Evolutionary conservation across 2,797 vertebrate species (phyloP).

Genomic region (Acipenser oxyrinchus): DNA sequence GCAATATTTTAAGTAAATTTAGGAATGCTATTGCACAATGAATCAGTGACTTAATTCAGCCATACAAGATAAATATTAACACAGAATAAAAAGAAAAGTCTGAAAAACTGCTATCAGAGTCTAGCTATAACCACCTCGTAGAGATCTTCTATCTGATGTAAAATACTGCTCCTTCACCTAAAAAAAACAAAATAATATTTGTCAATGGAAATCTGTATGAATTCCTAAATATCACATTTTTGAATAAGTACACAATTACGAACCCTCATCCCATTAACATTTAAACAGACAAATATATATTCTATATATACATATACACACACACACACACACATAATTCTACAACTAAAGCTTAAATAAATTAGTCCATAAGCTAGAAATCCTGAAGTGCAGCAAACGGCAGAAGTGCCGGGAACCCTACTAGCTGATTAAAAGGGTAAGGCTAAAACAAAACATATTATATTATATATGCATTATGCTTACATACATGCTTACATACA

Average conservation of each 20-base stretch:
- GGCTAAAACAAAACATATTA: constrained; percentile 51
- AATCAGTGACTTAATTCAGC: constrained; percentile 56
- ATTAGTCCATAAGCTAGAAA: constrained; percentile 86
- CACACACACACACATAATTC: constrained; percentile 58
- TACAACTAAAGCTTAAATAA: constrained; percentile 67
- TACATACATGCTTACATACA: constrained; percentile 44
- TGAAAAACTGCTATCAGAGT: constrained; percentile 68
- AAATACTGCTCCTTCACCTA: constrained; percentile 78
- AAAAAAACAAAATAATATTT: constrained; percentile 61
- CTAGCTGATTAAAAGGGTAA: constrained; percentile 44
- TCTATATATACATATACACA: constrained; percentile 50
- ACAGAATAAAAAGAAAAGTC: constrained; percentile 55
- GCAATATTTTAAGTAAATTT: constrained; percentile 61
- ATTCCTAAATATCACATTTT: constrained; percentile 21
- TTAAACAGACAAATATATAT: constrained; percentile 42
- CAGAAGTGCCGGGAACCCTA: constrained; percentile 37
- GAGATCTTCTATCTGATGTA: constrained; percentile 64
- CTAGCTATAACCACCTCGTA: constrained; percentile 66
- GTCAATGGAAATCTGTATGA: constrained; percentile 34
- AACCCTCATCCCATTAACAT: constrained; percentile 59
- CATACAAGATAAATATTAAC: constrained; percentile 45
- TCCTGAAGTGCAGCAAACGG: constrained; percentile 73
- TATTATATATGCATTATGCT: constrained; percentile 45
- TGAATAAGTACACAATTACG: constrained; percentile 32
- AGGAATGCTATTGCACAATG: constrained; percentile 63